A percentile compares a stretch with the other conserved stretches of the same genome.
Conservation (phyloP, 2,797 vertebrate species). For the Sparidentex hasta region DNA sequence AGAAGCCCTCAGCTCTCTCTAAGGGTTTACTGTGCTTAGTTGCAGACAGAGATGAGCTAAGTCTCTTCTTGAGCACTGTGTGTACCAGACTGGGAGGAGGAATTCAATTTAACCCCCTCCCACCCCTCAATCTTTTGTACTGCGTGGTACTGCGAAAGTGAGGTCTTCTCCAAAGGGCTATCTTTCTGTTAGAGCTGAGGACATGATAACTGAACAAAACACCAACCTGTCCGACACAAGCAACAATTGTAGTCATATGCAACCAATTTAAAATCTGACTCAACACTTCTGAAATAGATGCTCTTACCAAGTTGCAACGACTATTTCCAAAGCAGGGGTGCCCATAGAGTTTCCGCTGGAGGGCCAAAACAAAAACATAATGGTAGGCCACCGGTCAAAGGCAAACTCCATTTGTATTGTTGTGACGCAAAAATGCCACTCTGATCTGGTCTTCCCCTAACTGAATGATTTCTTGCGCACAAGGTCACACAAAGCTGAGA, state of each 20-base stretch:
- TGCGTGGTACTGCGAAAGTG: conserved; percentile 20
- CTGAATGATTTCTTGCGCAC: too few relatives aligned
- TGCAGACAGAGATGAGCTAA: conserved; percentile 53
- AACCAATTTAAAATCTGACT: background rate
- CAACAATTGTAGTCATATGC: background rate
- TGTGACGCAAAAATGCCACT: too few relatives aligned
- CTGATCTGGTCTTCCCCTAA: too few relatives aligned
- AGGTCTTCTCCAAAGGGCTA: conserved; percentile 16
- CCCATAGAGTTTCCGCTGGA: too few relatives aligned
- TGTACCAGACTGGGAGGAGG: conserved; percentile 40
- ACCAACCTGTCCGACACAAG: background rate
- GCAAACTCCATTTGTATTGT: too few relatives aligned
- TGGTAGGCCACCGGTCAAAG: too few relatives aligned
- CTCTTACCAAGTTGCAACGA: background rate
- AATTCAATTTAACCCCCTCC: conserved; percentile 24
- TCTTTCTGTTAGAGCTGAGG: background rate
- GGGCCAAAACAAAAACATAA: too few relatives aligned
- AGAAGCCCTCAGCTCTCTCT: conserved; percentile 64
- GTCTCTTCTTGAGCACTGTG: conserved; percentile 47
- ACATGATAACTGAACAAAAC: conserved; percentile 9
- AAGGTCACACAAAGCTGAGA: too few relatives aligned
- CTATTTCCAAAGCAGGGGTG: background rate
- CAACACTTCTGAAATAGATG: background rate
- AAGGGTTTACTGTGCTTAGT: conserved; percentile 54
- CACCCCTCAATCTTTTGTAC: background rate